phyloP scores from a whole-genome alignment of 2,113 vertebrate species.

The Dendrocopos noguchii region DNA sequence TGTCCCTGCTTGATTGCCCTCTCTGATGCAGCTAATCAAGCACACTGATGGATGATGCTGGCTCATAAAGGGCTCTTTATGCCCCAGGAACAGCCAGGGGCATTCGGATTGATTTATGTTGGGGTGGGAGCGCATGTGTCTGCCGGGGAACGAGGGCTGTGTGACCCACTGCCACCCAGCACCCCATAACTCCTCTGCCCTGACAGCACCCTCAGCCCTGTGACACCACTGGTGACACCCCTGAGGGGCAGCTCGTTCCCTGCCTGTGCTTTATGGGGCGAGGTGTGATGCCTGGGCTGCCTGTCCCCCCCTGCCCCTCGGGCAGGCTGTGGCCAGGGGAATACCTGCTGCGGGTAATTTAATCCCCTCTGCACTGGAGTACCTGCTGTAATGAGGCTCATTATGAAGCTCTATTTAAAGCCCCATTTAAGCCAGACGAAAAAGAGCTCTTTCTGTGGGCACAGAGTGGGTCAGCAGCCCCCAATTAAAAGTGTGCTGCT shows the following conservation, averaged over 20 bases:
- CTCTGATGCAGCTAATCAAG: background rate
- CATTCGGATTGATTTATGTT: background rate
- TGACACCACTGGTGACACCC: background rate
- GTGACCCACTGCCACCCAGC: background rate
- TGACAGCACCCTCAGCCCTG: background rate
- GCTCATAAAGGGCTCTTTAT: slow-evolving; percentile 29
- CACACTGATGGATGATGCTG: background rate
- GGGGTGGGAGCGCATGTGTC: background rate
- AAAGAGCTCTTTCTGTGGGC: background rate
- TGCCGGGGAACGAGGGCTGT: background rate
- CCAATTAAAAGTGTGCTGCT: background rate
- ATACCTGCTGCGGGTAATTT: background rate
- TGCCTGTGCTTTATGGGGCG: slow-evolving; percentile 9
- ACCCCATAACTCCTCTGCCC: background rate
- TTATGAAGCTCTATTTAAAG: slow-evolving; percentile 56
- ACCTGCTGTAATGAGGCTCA: slow-evolving; percentile 50
- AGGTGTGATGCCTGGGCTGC: background rate
- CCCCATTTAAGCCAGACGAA: background rate
- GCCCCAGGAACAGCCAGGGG: background rate
- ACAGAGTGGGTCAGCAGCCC: background rate
- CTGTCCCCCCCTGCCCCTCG: background rate
- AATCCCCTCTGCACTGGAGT: background rate
- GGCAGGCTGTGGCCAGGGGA: background rate
- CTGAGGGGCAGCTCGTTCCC: background rate
- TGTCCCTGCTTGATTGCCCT: rapidly evolving